Conservation (phyloP, 2,797 vertebrate species). For the Emys orbicularis region DNA sequence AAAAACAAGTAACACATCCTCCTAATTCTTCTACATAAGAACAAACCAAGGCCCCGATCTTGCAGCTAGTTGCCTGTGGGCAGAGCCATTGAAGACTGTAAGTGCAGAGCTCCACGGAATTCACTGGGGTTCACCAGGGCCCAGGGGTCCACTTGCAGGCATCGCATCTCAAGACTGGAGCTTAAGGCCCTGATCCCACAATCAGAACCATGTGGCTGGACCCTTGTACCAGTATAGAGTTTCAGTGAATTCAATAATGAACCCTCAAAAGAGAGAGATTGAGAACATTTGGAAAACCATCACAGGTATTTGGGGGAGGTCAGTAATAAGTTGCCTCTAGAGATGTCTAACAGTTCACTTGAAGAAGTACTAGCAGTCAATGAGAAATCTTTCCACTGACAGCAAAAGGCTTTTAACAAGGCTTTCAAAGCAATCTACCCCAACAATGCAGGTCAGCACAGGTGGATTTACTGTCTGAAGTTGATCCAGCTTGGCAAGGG, state of each 20-base stretch:
- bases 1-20: background rate
- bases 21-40: background rate
- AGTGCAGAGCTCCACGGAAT: background rate
- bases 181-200: background rate
- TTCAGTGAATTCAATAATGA: background rate
- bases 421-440: background rate
- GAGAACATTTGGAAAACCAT: background rate
- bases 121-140: background rate
- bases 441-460: background rate
- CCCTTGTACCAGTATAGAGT: background rate
- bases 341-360: background rate
- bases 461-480: background rate
- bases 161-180: background rate
- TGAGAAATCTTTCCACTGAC: background rate
- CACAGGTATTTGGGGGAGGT: background rate
- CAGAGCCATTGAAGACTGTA: background rate
- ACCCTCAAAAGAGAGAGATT: too few species aligned
- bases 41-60: too few species aligned
- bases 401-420: background rate
- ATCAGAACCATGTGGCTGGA: accelerated
- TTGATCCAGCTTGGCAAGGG: background rate
- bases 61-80: background rate
- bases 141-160: background rate
- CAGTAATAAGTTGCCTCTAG: background rate
- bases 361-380: background rate